Evolutionary conservation across 2,888 invertebrate species (phyloP), one percentile per base, ranked within the genome.

Genomic region (Drosophila mimetica): DNA sequence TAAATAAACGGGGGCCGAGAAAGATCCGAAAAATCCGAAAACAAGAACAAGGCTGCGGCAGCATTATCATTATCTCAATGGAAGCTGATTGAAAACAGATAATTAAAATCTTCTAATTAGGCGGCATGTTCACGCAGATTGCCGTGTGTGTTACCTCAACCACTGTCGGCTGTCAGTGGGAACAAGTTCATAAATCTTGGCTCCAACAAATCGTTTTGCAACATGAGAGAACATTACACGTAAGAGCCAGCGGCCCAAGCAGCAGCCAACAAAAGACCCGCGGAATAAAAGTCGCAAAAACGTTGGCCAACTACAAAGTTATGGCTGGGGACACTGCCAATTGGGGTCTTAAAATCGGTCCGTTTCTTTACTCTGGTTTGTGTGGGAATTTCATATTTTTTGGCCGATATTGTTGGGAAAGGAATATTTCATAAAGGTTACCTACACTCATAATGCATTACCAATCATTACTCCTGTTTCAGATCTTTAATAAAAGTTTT

Each of bases 111-210:
- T 87, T 82, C 82, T 82, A 82, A 82, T 82, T 82, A 82, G 72
- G 88, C 87, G 88, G 88, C 82, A 87, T 82, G 82, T 82, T 85
- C 82, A 87, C 81, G 85, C 85, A 82, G n/a, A 25, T 25, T 25
- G 53, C 44, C 44, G 76, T 80, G 81, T 89, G 89, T 85, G 84
- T 87, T 88, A 83, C 88, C 83, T 80, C 88, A 85, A 89, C 90
- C 83, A 89, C 85, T 87, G 89, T 88, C 89, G 89, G 84, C 88
- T 90, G 89, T 90, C 90, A 89, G 86, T 75, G 82, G 86, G 87
- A 90, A 90, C 90, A 88, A 84, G 88, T 78, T 87, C 86, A 90
- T 90, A 90, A 90, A 90, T 90, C 90, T 90, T 90, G 84, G 72
- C 73, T 71, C 86, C 78, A 88, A 89, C 89, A 89, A 87, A 89